Conservation (phyloP, 2,888 invertebrate species). For the Epicampocera succincta region DNA sequence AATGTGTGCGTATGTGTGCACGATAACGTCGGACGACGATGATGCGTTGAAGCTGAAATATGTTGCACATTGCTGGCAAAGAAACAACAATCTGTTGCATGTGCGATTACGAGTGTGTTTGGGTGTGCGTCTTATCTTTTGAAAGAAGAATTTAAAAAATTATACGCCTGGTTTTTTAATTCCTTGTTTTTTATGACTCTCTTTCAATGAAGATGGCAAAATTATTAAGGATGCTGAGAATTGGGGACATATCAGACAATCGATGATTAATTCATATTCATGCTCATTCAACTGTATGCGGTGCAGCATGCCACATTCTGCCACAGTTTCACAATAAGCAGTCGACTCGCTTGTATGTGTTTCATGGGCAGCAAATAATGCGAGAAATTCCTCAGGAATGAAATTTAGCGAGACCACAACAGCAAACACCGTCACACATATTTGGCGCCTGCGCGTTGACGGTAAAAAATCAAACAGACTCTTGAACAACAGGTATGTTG, state of each 20-base stretch:
- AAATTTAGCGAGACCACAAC: conserved; percentile 23
- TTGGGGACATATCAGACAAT: conserved; percentile 74
- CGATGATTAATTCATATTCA: conserved; percentile 75
- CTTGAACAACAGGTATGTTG: conserved; percentile 50
- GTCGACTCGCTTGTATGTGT: conserved; percentile 3
- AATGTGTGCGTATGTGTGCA: conserved; percentile 31
- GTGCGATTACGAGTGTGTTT: conserved; percentile 24
- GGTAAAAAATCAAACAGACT: conserved; percentile 59
- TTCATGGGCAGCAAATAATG: conserved; percentile 28
- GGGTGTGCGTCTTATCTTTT: conserved; percentile 52
- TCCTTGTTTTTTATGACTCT: conserved; percentile 20
- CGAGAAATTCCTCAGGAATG: conserved; percentile 52
- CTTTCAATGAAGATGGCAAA: conserved; percentile 60
- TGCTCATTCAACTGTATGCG: conserved; percentile 57
- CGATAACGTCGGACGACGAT: conserved; percentile 20
- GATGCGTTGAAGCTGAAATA: conserved; percentile 59
- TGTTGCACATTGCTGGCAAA: conserved; percentile 47
- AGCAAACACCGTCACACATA: conserved; percentile 3
- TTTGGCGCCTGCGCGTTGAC: conserved; percentile 61
- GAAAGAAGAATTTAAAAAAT: conserved; percentile 60
- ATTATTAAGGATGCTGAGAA: conserved; percentile 63
- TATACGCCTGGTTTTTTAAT: conserved; percentile 50
- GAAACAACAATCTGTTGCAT: conserved; percentile 15
- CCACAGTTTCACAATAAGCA: conserved; percentile 35
- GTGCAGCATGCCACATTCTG: conserved; percentile 44